Evolutionary conservation across 23 tunicate genomes (phyloP), one percentile per base, ranked within the genome.

Genomic region (Pegea sp.): DNA sequence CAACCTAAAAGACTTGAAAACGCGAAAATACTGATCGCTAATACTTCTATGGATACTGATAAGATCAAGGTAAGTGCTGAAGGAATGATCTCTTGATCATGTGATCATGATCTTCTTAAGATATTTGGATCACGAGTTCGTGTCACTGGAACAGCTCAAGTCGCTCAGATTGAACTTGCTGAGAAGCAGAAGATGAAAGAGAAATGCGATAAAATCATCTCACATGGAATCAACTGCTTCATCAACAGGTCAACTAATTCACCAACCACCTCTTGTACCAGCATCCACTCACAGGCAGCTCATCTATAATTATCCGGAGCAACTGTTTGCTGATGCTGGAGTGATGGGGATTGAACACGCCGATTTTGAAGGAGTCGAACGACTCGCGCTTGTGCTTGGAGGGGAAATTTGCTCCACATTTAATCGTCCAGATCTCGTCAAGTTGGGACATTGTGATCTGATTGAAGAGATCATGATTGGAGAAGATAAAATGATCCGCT

Each of bases 321-420:
- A 91, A 51, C 59, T 91, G 33, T 91, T 91, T 38, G 99, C 99
- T 31, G 99, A 91, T 64, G 68, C 80, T 28, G 77, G 77, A 1
- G 78, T 91, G 30, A 91, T 91, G 99, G 99, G 93, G 60, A 91
- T 91, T 22, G 99, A 91, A 48, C 99, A 91, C 33, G 99, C 99
- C 5, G 99, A 91, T 52, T 91, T 91, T 44, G 99, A 91, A 54
- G 99, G 99, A 1, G 88, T 91, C 2, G 99, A 91, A 55, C 57
- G 99, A 26, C 74, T 91, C 13, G 99, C 99, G 20, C 77, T 91
- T 3, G 99, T 91, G 6, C 78, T 91, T n/a, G 99, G 99, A 16
- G 99, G 88, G 11, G 99, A 91, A 46, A 91, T 91, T 29, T 72
- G 81, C 64, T 91, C 99, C 33, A 91, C 99, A 3, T 91, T 91